phyloP scores from a whole-genome alignment of 2,797 vertebrate species.

The Amphiprion clarkii region DNA sequence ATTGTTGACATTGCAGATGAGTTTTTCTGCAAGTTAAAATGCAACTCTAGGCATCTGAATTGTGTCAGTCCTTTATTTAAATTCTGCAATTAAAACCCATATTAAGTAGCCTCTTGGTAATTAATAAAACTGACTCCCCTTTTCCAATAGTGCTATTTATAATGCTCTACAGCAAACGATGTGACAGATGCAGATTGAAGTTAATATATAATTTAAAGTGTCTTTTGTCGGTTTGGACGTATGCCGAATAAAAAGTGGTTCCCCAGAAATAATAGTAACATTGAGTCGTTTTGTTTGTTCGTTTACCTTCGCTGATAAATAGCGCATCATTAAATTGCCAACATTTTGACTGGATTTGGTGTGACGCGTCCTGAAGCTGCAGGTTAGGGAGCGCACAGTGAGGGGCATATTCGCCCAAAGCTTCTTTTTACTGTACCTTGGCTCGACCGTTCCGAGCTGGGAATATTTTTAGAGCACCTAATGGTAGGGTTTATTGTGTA shows the following conservation, averaged over 20 bases:
- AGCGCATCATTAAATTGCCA: accelerated
- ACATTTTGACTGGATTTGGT: slow-evolving; percentile 5
- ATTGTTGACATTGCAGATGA: too few relatives aligned
- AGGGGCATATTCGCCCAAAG: neutral
- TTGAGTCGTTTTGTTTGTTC: too few relatives aligned
- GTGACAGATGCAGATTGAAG: neutral
- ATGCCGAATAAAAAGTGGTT: neutral
- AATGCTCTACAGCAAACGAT: too few relatives aligned
- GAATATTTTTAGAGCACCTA: slow-evolving; percentile 59
- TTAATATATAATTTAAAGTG: neutral
- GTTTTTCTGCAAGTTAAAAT: too few relatives aligned
- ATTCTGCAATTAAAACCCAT: too few relatives aligned
- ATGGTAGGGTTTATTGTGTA: slow-evolving; percentile 63
- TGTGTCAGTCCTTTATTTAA: too few relatives aligned
- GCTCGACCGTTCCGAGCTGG: slow-evolving; percentile 3
- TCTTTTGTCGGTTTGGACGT: neutral
- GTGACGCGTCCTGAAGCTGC: neutral
- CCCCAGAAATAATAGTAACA: neutral
- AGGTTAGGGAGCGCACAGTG: slow-evolving; percentile 1
- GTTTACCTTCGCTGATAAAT: too few relatives aligned
- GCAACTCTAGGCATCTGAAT: too few relatives aligned
- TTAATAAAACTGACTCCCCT: too few relatives aligned
- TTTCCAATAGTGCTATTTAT: too few relatives aligned
- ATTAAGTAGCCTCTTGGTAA: too few relatives aligned
- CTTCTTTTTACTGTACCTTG: slow-evolving; percentile 1